Percentiles rank a stretch among this genome's conserved stretches.
phyloP scores from a whole-genome alignment of 2,888 invertebrate species.

The Serripes groenlandicus region DNA sequence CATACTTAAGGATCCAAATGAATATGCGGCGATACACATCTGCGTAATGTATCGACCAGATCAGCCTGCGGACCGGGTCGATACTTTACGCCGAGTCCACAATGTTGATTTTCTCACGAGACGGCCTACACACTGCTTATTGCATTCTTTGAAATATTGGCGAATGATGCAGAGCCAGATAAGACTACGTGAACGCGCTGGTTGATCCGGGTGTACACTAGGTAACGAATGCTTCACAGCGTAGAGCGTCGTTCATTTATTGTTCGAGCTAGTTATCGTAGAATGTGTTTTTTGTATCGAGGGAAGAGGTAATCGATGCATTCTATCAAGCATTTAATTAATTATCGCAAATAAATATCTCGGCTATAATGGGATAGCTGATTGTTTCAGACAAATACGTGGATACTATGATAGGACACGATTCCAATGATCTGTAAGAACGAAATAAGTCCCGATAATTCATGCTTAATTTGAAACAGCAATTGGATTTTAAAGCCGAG shows the following conservation, averaged over 20 bases:
- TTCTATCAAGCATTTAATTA: neutral
- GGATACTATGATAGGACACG: neutral
- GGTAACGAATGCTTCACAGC: too few species aligned
- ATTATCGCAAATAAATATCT: neutral
- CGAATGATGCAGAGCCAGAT: neutral
- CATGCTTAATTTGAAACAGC: neutral
- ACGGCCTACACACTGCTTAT: too few species aligned
- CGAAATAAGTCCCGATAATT: neutral
- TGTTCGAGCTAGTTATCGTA: too few species aligned
- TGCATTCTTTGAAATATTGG: neutral
- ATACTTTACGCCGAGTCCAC: too few species aligned
- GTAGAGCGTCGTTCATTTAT: too few species aligned
- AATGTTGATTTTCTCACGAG: too few species aligned
- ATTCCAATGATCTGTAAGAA: neutral
- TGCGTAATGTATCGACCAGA: too few species aligned
- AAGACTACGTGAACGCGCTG: neutral
- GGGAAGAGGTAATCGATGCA: neutral
- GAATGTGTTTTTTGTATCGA: too few species aligned
- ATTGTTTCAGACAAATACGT: neutral
- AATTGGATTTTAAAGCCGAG: too few species aligned
- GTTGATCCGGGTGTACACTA: neutral
- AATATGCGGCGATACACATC: too few species aligned
- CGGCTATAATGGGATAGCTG: neutral
- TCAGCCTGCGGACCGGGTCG: too few species aligned
- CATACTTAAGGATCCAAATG: too few species aligned